These are phyloP conservation scores for Phalloptychus januarius DNA, from an alignment of 2,797 vertebrate genomes.

Conservation along the genomic window DNA sequence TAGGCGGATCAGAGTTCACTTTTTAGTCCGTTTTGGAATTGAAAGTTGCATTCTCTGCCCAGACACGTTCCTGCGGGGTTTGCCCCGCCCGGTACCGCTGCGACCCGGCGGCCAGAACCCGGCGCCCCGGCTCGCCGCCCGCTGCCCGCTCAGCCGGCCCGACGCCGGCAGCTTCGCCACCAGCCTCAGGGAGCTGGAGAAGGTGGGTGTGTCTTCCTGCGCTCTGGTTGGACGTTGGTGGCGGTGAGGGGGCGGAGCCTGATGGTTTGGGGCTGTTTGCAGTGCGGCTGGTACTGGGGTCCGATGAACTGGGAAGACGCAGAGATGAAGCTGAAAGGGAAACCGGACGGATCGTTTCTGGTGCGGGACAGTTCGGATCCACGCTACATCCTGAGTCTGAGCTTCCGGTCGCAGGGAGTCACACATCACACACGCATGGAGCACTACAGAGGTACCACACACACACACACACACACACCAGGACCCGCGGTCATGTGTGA, in stretches of 20 bases:
- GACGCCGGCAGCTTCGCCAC: constrained; percentile 88
- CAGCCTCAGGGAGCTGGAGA: constrained; percentile 89
- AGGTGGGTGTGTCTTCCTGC: constrained; percentile 70
- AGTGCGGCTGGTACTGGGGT: constrained; percentile 97
- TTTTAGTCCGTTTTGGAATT: no score
- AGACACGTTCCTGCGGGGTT: constrained; percentile 71
- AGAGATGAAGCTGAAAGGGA: constrained; percentile 96
- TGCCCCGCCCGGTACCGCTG: constrained; percentile 64
- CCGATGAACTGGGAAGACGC: constrained; percentile 99
- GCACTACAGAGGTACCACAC: constrained; percentile 85
- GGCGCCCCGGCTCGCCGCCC: constrained; percentile 54
- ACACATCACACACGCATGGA: constrained; percentile 94
- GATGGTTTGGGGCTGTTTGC: not conserved
- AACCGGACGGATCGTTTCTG: constrained; percentile 94
- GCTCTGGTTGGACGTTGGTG: not conserved
- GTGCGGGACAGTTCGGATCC: constrained; percentile 96
- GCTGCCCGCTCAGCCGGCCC: constrained; percentile 83
- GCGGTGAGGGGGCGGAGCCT: not conserved
- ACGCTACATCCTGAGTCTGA: constrained; percentile 96
- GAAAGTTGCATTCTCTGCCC: no score
- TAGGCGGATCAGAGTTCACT: no score
- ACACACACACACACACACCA: not conserved
- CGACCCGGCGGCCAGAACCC: constrained; percentile 51
- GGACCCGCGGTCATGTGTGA: not conserved
- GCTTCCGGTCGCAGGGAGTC: constrained; percentile 95